Evolutionary conservation across 2,113 vertebrate genomes (phyloP).

Genomic region (Podarcis muralis): DNA sequence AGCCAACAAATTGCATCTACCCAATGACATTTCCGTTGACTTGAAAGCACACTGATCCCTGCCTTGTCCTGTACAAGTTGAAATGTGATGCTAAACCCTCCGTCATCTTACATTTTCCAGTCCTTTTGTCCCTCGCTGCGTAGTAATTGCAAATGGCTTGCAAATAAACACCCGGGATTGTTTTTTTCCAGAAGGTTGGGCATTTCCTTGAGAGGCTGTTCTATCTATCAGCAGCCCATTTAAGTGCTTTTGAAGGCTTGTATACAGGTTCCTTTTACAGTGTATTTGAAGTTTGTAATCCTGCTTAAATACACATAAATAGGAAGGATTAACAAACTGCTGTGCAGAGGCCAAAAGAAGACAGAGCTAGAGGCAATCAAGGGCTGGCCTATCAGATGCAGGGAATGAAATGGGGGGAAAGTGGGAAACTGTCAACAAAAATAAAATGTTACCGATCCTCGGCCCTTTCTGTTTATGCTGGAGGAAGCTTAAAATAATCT

Average conservation of each 20-base stretch:
- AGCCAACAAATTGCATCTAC: constrained; percentile 56
- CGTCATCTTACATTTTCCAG: constrained; percentile 72
- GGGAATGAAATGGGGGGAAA: constrained; percentile 68
- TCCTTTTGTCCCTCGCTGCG: constrained; percentile 64
- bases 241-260: constrained; percentile 90
- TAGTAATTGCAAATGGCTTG: constrained; percentile 86
- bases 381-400: constrained; percentile 56
- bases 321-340: constrained; percentile 83
- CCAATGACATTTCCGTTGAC: constrained; percentile 42
- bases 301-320: constrained; percentile 77
- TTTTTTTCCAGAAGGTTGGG: constrained; percentile 74
- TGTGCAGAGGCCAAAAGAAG: constrained; percentile 69
- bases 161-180: constrained; percentile 87
- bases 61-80: constrained; percentile 55
- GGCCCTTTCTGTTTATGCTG: constrained; percentile 79
- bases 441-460: constrained; percentile 72
- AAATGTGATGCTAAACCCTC: constrained; percentile 73
- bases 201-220: constrained; percentile 64
- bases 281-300: constrained; percentile 85
- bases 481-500: constrained; percentile 84
- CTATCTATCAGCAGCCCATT: constrained; percentile 65
- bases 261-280: constrained; percentile 87
- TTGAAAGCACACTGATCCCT: constrained; percentile 50
- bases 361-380: constrained; percentile 76
- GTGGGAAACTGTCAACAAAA: constrained; percentile 79